Base-by-base conservation (phyloP, 2,888 invertebrate genomes). In the Trissolcus japonicus region DNA sequence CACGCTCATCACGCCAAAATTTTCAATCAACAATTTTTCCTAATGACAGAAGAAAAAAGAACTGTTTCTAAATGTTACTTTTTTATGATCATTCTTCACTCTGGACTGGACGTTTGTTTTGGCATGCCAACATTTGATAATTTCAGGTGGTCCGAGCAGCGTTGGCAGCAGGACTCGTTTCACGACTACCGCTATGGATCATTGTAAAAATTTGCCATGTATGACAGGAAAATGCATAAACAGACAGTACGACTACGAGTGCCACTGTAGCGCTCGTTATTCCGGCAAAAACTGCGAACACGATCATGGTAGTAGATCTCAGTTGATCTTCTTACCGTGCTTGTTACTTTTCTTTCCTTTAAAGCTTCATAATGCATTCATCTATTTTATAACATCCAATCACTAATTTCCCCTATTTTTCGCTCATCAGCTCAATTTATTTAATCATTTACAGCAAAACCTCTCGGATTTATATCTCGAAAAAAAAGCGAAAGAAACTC, bases 221-320 rank as follows among this genome's bases (percentile, higher is more conserved):
- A 93, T 95, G 94, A 91, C 93, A 83, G 96, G 96, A 66, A 93
- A 92, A 55, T 96, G 95, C 89, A 93, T 94, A 80, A 94, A 94
- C 50, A 91, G 93, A 83, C 91, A 92, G 79, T 95, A 96, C 85
- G 92, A 93, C 77, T 96, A 96, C 89, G 94, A 94, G 86, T 97
- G 97, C 89, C 93, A 93, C 86, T 97, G 97, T 90, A 92, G 94
- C 71, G 93, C 95, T 40, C 93, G 96, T 66, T 97, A 95, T 90
- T 93, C 94, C 66, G 96, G 97, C 81, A 94, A 94, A 90, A 95
- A 96, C 90, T 97, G 97, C 90, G 94, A 96, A 89, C 93, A 93
- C 88, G 95, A 95, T 90, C 92, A 89, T 85, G 90, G 90, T 90
- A 89, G 88, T 90, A 89, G 88, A 88, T 84, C 79, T 79, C 73